These are phyloP conservation scores for Periophthalmus magnuspinnatus DNA, from an alignment of 2,797 vertebrate genomes.

Conservation along the genomic window DNA sequence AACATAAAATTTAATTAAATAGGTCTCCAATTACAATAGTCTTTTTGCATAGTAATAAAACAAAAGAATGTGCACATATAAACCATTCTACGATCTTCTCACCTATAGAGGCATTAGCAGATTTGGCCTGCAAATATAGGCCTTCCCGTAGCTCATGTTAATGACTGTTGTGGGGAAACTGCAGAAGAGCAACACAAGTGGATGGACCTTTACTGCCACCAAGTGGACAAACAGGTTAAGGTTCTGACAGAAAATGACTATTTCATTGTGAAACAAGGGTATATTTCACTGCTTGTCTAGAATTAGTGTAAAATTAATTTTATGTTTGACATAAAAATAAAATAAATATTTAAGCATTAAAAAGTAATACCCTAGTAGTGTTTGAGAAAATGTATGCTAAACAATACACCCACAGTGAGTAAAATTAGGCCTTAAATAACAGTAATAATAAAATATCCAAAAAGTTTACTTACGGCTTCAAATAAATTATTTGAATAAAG, in stretches of 20 bases:
- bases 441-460: no score
- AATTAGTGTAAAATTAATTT: not conserved
- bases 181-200: constrained; percentile 11
- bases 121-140: not conserved
- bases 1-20: not conserved
- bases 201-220: constrained; percentile 56
- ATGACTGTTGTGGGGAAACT: constrained; percentile 60
- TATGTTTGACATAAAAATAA: no score
- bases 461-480: no score
- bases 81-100: not conserved
- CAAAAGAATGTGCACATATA: not conserved
- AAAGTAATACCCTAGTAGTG: no score
- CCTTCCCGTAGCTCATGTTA: not conserved
- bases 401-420: no score
- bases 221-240: constrained; percentile 12
- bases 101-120: not conserved
- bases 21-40: not conserved
- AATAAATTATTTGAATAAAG: not conserved
- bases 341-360: no score
- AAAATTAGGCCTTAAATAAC: no score
- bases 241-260: no score
- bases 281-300: not conserved
- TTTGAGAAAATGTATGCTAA: no score
- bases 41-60: not conserved
- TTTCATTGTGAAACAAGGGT: constrained; percentile 1